Conservation (phyloP, 1,140 invertebrate genomes). For the Heliconius nattereri region DNA sequence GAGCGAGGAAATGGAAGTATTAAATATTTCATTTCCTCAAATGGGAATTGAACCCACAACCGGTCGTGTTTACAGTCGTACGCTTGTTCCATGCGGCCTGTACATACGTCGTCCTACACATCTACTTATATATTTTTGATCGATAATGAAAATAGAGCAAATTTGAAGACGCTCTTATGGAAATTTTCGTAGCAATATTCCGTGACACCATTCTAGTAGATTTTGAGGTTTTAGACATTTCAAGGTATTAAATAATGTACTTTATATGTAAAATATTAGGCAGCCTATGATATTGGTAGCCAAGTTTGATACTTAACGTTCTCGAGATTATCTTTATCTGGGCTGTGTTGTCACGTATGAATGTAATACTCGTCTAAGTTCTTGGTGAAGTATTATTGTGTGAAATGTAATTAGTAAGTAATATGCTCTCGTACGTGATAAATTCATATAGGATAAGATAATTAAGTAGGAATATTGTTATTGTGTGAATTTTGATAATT, state of each 20-base stretch:
- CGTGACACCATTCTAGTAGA: constrained; percentile 15
- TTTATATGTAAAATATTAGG: constrained; percentile 22
- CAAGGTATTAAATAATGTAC: neutral
- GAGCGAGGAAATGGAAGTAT: no score
- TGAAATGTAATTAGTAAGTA: neutral
- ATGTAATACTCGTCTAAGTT: neutral
- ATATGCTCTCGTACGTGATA: neutral
- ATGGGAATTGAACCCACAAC: no score
- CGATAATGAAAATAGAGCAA: constrained; percentile 18
- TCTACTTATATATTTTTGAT: constrained; percentile 10
- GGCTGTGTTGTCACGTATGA: constrained; percentile 9
- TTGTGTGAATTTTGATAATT: no score
- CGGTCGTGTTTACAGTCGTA: no score
- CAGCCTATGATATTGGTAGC: neutral
- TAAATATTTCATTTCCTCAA: no score
- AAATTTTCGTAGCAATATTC: constrained; percentile 23
- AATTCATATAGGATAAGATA: no score
- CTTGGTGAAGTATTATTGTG: neutral
- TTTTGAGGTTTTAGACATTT: constrained; percentile 12
- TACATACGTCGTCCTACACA: neutral
- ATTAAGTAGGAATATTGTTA: no score
- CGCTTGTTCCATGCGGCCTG: no score
- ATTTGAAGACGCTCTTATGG: constrained; percentile 11
- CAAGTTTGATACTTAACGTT: neutral
- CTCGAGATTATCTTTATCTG: neutral